phyloP scores from a whole-genome alignment of 2,113 vertebrate genomes.

The Cynopterus brachyotis region DNA sequence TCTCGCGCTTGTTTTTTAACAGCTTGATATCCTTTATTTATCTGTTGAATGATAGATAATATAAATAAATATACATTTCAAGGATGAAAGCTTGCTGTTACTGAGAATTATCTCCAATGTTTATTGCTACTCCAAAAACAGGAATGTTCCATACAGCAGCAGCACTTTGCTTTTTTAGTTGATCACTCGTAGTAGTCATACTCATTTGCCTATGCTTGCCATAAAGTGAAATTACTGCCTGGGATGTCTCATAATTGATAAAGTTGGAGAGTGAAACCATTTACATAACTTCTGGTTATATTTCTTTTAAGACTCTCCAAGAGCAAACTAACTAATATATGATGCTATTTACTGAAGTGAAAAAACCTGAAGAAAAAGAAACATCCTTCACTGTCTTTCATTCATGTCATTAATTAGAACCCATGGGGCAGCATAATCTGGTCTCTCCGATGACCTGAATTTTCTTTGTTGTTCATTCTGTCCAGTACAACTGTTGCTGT shows the following conservation, averaged over 20 bases:
- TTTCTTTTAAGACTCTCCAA: conserved; percentile 6
- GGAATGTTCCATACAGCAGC: background rate
- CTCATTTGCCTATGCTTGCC: background rate
- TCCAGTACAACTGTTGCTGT: conserved; percentile 83
- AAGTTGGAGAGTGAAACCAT: background rate
- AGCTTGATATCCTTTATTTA: background rate
- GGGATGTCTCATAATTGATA: background rate
- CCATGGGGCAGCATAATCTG: conserved; percentile 93
- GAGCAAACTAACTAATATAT: conserved; percentile 38
- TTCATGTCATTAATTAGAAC: conserved; percentile 96
- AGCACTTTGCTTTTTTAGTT: background rate
- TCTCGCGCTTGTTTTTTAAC: background rate
- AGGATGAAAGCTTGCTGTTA: background rate
- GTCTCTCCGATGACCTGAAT: conserved; percentile 83
- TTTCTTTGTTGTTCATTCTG: conserved; percentile 86
- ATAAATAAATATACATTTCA: conserved; percentile 28
- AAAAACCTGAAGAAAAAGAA: background rate
- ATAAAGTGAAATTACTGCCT: conserved; percentile 4
- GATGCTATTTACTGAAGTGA: conserved; percentile 8
- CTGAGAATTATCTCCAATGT: conserved; percentile 18
- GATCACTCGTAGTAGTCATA: background rate
- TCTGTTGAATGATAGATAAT: background rate
- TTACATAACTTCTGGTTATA: conserved; percentile 2
- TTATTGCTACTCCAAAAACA: conserved; percentile 48
- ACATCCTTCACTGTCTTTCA: conserved; percentile 38